Evolutionary conservation across 1,140 invertebrate genomes (phyloP), one percentile per base, ranked within the genome.

Genomic region (Neocloeon triangulifer): DNA sequence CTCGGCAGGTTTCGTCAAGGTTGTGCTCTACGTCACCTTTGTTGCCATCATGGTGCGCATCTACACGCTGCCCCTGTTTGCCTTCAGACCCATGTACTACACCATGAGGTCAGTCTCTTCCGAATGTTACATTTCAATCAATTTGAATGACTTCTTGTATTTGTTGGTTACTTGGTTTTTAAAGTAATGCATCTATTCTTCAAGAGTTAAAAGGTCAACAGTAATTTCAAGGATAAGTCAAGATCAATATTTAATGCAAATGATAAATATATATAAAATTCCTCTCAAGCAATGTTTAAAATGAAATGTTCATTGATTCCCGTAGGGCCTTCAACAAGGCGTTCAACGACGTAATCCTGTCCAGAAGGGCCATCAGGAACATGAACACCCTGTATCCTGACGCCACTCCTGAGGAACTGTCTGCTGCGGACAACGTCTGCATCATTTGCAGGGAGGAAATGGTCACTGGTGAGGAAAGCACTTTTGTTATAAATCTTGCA

Each of bases 301-400:
- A 28, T 34, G 15, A 19, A 25, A 33, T 26, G 4, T 19, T 27
- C 12, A 27, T 35, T n/a, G 32, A 31, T 18, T 28, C 37, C 51
- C 51, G n/a, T 41, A 77, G 91, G 51, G 78, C 88, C 43, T 96
- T 98, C 56, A 95, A 95, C 49, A 96, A 96, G 56, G 89, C 94
- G 5, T 70, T 97, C 31, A 92, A 88, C 46, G 95, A 98, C 59
- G 91, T 98, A 6, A 81, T 98, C 1, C 70, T 95, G 57, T 98
- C 94, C 0, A 66, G 94, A 34, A 64, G 89, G 47, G 91, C 92
- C 2, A 96, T 98, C 36, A 73, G 81, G 43, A 94, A 95, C 47
- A 95, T 97, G 89, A 97, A 97, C 49, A 92, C 88, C 4, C 55
- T 95, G 40, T 95, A 96, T 59, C 91, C 92, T 2, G 81, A 97